Evolutionary conservation across 2,113 vertebrate species (phyloP).

Genomic region (Elephantulus edwardii): DNA sequence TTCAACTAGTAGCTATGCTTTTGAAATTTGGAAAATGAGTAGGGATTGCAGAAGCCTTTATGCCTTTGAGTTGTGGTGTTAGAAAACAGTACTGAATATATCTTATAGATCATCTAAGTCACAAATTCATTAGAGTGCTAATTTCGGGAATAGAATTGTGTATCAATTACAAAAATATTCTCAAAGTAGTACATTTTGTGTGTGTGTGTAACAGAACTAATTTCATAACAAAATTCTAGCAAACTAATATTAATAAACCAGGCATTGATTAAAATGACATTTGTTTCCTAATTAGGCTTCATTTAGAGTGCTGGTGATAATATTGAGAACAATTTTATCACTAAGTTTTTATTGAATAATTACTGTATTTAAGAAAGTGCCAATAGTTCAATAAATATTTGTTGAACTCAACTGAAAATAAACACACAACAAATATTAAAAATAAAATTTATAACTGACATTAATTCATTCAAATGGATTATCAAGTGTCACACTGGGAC

Average conservation of each 20-base stretch:
- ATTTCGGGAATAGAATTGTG: neutral
- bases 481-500: conserved; percentile 21
- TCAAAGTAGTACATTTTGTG: neutral
- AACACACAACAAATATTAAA: neutral
- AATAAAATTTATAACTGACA: conserved; percentile 44
- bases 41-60: neutral
- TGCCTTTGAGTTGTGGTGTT: neutral
- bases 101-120: no score
- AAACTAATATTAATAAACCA: conserved; percentile 40
- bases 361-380: conserved; percentile 17
- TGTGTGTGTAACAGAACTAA: no score
- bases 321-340: neutral
- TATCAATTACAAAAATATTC: conserved; percentile 13
- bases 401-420: conserved; percentile 46
- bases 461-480: conserved; percentile 53
- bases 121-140: neutral
- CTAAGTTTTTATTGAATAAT: conserved; percentile 58
- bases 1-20: neutral
- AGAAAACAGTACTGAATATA: neutral
- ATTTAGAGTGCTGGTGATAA: conserved; percentile 7
- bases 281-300: neutral
- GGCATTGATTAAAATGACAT: conserved; percentile 45
- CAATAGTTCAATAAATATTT: conserved; percentile 54
- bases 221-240: conserved; percentile 22
- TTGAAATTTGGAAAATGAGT: no score